phyloP scores from a whole-genome alignment of 2,797 vertebrate species.

The Helostoma temminkii region DNA sequence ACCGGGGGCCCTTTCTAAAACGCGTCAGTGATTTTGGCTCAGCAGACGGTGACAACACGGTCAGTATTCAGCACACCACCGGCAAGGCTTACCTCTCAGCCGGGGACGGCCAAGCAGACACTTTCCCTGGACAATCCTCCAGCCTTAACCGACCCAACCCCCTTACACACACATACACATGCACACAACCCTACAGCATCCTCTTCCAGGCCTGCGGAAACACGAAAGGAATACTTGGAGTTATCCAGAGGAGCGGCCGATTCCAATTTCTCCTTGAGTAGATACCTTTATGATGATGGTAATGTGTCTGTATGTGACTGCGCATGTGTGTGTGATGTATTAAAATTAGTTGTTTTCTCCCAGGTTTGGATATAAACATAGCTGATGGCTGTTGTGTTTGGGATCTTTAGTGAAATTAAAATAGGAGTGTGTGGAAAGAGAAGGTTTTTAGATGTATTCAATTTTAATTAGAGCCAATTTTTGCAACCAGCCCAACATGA shows the following conservation, averaged over 20 bases:
- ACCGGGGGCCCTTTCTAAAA: constrained; percentile 64
- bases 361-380: constrained; percentile 14
- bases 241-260: constrained; percentile 54
- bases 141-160: constrained; percentile 23
- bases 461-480: constrained; percentile 42
- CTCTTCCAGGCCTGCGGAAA: constrained; percentile 62
- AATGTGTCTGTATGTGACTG: constrained; percentile 22
- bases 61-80: constrained; percentile 71
- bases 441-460: constrained; percentile 24
- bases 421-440: neutral
- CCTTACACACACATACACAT: neutral
- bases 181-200: constrained; percentile 33
- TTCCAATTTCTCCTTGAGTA: constrained; percentile 60
- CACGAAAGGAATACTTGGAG: constrained; percentile 57
- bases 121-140: constrained; percentile 69
- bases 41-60: constrained; percentile 47
- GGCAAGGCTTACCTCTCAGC: constrained; percentile 70
- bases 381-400: constrained; percentile 28
- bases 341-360: constrained; percentile 24
- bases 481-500: constrained; percentile 34
- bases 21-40: constrained; percentile 71
- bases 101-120: constrained; percentile 73
- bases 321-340: neutral
- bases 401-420: constrained; percentile 17
- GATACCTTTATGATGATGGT: constrained; percentile 57